phyloP scores from a whole-genome alignment of 2,888 invertebrate genomes.

The Sialis fuliginosa region DNA sequence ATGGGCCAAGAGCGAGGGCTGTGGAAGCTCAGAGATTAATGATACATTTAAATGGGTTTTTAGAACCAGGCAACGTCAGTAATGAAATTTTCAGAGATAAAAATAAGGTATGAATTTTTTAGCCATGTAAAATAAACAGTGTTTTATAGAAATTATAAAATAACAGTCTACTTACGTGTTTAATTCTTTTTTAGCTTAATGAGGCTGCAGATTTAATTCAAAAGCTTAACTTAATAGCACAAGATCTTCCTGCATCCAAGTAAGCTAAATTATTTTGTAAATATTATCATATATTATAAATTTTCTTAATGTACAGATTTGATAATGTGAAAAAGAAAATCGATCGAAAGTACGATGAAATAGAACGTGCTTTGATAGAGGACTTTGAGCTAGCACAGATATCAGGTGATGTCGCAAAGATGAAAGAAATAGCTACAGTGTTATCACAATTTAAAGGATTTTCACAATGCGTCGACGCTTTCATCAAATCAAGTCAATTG shows the following conservation, averaged over 20 bases:
- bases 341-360: slow-evolving; percentile 74
- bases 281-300: not conserved
- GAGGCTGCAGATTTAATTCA: slow-evolving; percentile 97
- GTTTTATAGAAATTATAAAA: not conserved
- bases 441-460: slow-evolving; percentile 94
- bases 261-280: slow-evolving; percentile 17
- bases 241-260: slow-evolving; percentile 81
- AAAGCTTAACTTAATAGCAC: slow-evolving; percentile 86
- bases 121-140: not conserved
- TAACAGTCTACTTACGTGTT: not conserved
- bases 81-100: slow-evolving; percentile 79
- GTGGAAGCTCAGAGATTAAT: slow-evolving; percentile 89
- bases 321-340: slow-evolving; percentile 73
- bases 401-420: slow-evolving; percentile 64
- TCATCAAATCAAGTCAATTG: slow-evolving; percentile 91
- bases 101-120: slow-evolving; percentile 40
- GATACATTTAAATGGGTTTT: slow-evolving; percentile 81
- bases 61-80: slow-evolving; percentile 67
- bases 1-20: slow-evolving; percentile 83
- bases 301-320: slow-evolving; percentile 30
- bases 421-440: slow-evolving; percentile 86
- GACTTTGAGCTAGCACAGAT: slow-evolving; percentile 86
- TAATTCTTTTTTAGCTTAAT: slow-evolving; percentile 42
- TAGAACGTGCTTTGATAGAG: slow-evolving; percentile 76
- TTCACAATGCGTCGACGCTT: slow-evolving; percentile 89